Evolutionary conservation across 2,888 invertebrate species (phyloP).

Genomic region (Coelinius sp.): DNA sequence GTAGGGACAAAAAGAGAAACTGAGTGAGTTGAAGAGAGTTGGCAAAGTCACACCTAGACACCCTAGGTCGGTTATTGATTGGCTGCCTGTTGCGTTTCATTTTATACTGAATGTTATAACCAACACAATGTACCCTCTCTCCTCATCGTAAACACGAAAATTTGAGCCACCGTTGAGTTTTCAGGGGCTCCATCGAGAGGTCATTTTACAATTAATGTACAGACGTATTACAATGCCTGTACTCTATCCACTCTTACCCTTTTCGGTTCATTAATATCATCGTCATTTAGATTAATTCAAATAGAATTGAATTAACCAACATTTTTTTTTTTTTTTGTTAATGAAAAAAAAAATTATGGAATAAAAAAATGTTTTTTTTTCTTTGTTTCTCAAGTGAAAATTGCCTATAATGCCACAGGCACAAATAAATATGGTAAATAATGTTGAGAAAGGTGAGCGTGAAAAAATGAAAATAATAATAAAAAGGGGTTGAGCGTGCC

Average conservation of each 20-base stretch:
- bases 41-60: conserved; percentile 55
- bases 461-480: not conserved
- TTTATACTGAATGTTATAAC: conserved; percentile 54
- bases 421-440: not conserved
- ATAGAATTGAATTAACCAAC: too few species aligned
- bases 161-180: not conserved
- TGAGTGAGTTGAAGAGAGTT: conserved; percentile 49
- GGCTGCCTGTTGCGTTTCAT: conserved; percentile 68
- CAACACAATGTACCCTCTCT: conserved; percentile 3
- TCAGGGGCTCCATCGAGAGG: not conserved
- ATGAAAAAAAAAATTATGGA: too few species aligned
- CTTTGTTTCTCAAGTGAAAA: not conserved
- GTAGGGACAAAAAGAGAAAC: not conserved
- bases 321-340: too few species aligned
- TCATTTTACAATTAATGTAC: too few species aligned
- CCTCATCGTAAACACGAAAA: not conserved
- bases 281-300: too few species aligned
- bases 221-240: too few species aligned
- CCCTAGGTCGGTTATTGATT: conserved; percentile 64
- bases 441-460: not conserved
- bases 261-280: not conserved
- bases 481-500: not conserved
- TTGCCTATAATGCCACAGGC: not conserved
- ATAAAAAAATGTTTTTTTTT: too few species aligned
- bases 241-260: too few species aligned